Evolutionary conservation across 53 echinoderm and acorn worm genomes (phyloP).

Genomic region (Apostichopus leukothele): DNA sequence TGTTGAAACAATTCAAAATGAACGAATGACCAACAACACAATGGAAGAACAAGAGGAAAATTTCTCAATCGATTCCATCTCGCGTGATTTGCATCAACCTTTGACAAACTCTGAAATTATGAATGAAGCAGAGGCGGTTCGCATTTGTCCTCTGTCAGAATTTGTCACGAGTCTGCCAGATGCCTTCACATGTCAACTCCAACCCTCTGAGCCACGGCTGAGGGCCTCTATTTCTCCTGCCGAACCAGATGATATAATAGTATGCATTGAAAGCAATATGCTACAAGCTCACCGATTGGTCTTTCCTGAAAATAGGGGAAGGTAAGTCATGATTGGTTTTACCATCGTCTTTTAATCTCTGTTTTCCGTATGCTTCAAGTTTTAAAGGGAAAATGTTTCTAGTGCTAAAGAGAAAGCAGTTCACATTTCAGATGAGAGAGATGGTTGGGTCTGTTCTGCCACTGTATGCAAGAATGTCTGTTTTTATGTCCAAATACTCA

Average conservation of each 20-base stretch:
- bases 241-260: not conserved
- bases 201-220: slow-evolving; percentile 8
- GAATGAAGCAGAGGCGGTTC: not conserved
- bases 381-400: no score
- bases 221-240: slow-evolving; percentile 1
- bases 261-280: slow-evolving; percentile 24
- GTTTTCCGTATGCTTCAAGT: no score
- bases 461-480: no score
- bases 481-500: no score
- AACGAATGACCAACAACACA: not conserved
- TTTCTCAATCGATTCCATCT: not conserved
- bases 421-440: no score
- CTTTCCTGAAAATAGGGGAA: slow-evolving; percentile 40
- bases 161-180: slow-evolving; percentile 26
- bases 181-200: not conserved
- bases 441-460: no score
- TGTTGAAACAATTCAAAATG: not conserved
- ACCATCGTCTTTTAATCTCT: not conserved
- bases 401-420: no score
- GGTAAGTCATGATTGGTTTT: not conserved
- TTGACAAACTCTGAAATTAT: not conserved
- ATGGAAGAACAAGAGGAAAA: not conserved
- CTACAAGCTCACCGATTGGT: slow-evolving; percentile 1
- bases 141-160: slow-evolving; percentile 21
- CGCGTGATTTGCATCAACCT: not conserved